These are phyloP conservation scores for Epinephelus lanceolatus DNA, from an alignment of 2,113 vertebrate genomes.

Conservation along the genomic window DNA sequence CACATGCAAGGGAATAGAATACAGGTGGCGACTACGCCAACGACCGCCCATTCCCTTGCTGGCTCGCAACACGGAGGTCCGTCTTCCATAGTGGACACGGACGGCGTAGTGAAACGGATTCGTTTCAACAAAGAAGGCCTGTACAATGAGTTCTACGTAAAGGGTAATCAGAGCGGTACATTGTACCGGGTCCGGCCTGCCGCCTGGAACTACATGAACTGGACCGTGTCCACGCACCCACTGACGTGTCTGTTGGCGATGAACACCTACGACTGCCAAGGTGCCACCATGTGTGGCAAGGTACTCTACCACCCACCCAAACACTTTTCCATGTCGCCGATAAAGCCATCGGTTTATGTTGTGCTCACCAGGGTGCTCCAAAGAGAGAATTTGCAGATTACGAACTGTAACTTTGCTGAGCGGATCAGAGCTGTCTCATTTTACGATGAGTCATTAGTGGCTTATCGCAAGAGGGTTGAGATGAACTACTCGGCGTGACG, in stretches of 20 bases:
- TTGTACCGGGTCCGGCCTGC: background rate
- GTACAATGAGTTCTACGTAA: background rate
- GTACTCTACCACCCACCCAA: conserved; percentile 10
- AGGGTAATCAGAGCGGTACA: background rate
- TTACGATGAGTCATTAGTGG: background rate
- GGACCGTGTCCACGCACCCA: conserved; percentile 7
- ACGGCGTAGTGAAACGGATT: background rate
- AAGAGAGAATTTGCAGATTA: conserved; percentile 9
- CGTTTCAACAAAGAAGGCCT: background rate
- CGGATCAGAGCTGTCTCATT: rapidly evolving
- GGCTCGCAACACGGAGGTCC: no score
- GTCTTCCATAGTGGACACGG: background rate
- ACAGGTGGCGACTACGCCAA: background rate
- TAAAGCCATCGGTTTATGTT: conserved; percentile 17
- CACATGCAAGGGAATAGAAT: background rate
- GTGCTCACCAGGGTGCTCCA: background rate
- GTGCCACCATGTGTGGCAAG: background rate
- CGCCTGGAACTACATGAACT: background rate
- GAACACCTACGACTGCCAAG: conserved; percentile 26
- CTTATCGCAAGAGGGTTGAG: conserved; percentile 19
- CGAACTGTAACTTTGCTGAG: conserved; percentile 5
- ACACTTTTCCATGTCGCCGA: background rate
- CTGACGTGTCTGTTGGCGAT: background rate
- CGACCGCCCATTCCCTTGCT: no score
- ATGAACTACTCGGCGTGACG: background rate